Evolutionary conservation across 2,888 invertebrate genomes (phyloP), one percentile per base, ranked within the genome.

Genomic region (Trachelus troglodyta): DNA sequence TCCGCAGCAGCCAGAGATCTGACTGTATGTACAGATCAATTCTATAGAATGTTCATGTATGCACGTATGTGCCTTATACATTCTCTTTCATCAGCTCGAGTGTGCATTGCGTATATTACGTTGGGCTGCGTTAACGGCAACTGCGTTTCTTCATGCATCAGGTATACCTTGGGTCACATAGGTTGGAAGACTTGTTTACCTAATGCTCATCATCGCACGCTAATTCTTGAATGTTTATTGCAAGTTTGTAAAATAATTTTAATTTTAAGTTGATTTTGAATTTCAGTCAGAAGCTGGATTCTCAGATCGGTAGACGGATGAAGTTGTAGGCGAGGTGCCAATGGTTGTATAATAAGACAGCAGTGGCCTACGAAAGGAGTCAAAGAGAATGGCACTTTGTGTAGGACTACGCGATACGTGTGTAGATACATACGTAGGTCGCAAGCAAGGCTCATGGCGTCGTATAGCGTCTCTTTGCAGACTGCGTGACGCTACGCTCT

Each of bases 401-500:
- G 71, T 33, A 71, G 71, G 33, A 33, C 69, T 30, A n/a, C 1
- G 40, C 12, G 15, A 40, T 40, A 40, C 30, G n/a, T 69, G 15
- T 69, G 30, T 78, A 80, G 79, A 80, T 79, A 83, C 77, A 80
- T 79, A 83, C 77, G 73, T 80, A 73, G 75, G 40, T 56, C 40
- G 40, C 40, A 23, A 56, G 78, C 69, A 71, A 33, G 33, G 71
- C 71, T 15, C 23, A 23, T 56, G 23, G 31, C 71, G 71, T 31
- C 71, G 71, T 33, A 30, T 33, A 30, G 71, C 71, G 33, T 71
- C 40, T 56, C 71, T 69, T 30, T 82, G 84, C 83, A 88, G 86
- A 88, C 88, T 86, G 88, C 86, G 83, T 85, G 87, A 88, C 88
- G 86, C 88, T 86, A 73, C 76, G 78, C 77, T 81, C 75, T 77